Base-by-base conservation (phyloP, 1,140 invertebrate species). In the Antheraea mylitta region DNA sequence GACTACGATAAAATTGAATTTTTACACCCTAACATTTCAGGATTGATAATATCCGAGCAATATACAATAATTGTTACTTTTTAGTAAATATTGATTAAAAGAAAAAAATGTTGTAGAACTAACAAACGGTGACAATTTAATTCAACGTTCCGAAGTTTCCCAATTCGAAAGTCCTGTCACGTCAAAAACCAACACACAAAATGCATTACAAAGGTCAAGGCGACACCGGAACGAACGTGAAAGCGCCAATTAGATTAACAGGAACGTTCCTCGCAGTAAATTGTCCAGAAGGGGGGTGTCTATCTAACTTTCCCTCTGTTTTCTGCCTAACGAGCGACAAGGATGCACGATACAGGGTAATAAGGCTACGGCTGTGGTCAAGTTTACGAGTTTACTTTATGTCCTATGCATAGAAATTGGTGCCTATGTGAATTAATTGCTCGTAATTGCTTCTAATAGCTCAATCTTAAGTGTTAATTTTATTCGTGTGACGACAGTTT, bases 171-270 rank as follows among this genome's bases (percentile, higher is more conserved):
- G 11, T 53, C 45, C 45, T 13, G 45, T 53, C 45, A 53, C 45
- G 45, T 53, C 69, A 75, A 73, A 66, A 65, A 42, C 62, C 68
- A 81, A 90, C 86, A 89, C 79, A 85, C 78, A 80, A 90, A 90
- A 87, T 84, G 83, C 86, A 90, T 89, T 85, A 87, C 76, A 69
- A 89, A 91, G 88, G 88, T 88, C 88, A 91, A 86, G 82, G 83
- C 82, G 77, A 83, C 74, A 72, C 3, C 66, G 65, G 79, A 81
- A 77, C 78, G 72, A 81, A 83, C 82, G 83, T 81, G 80, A 80
- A 86, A 81, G 86, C 83, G 83, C 77, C 86, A 85, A 91, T 89
- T 89, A 88, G 85, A 88, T 91, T 88, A 91, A 79, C 78, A 75
- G 73, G 62, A 76, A 78, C 81, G 77, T 48, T 75, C 76, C 66